Evolutionary conservation across 2,113 vertebrate genomes (phyloP), one percentile per base, ranked within the genome.

Genomic region (Hystrix cristata): DNA sequence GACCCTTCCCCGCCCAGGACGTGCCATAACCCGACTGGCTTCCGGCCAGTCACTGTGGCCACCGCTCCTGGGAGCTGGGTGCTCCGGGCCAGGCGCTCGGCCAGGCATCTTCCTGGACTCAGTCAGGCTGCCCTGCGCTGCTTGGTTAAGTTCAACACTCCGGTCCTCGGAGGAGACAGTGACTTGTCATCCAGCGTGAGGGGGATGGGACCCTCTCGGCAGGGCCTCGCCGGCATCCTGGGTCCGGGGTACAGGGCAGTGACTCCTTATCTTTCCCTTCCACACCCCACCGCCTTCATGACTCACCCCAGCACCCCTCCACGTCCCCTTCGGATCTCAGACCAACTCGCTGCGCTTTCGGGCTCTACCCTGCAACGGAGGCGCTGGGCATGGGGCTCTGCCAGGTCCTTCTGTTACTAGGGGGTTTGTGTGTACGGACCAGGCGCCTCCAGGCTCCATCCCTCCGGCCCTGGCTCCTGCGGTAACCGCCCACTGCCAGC

Each of bases 191-290:
- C 46, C 29, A 25, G 34, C 16, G 69, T 8, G 3, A 23, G 14
- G 38, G 57, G 23, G 23, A 48, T 10, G 57, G 71, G 64, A 31
- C 23, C 9, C 13, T 13, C 69, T 19, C 3, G 15, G 27, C 43
- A 18, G 23, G 5, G 4, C 10, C 48, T 60, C 19, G 71, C 34
- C 5, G 3, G 46, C 29, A 25, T 3, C 15, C 43, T 8, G 0
- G 11, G 5, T 7, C n/a, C 18, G 43, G 71, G 57, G 48, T 51
- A 7, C 3, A 83, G 69, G 53, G 67, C 8, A 81, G 16, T 7
- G 11, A 23, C 38, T n/a, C 3, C 27, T 79, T 62, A 46, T 59
- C n/a, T 76, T 21, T 64, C 38, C 25, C n/a, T 79, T 46, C 25
- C 0, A 31, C 38, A 21, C 5, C n/a, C 25, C 34, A 29, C 48